Base-by-base conservation (phyloP, 30 jellyfish, hydroid and myxozoan genomes). In the Mastigias papua region DNA sequence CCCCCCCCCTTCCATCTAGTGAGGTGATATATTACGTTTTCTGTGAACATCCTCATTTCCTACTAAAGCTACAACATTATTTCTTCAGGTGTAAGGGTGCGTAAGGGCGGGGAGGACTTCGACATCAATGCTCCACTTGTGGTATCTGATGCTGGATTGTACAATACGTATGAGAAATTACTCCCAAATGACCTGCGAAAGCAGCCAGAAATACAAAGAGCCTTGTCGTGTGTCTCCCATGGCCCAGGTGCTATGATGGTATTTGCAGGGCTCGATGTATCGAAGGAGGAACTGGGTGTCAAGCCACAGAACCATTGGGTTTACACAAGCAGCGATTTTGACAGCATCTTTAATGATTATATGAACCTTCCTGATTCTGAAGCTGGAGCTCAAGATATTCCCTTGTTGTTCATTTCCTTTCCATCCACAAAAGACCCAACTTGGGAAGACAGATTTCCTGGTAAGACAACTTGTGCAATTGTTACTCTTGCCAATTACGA, bases 381-480 rank as follows among this genome's bases (percentile, higher is more conserved):
- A 42, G 97, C 94, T 17, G 98, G 94, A 2, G 57, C 87, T n/a
- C 65, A 46, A 26, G 98, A 94, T 49, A 84, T 94, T 69, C 98
- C 98, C 48, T 49, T 94, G 89, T 80, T 94, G 72, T 94, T 94
- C 70, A 84, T 94, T 51, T 94, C 98, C 15, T 94, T 94, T 65
- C 98, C 98, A n/a, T 94, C 98, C 20, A 51, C 98, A 28, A 94
- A 94, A 74, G 98, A 94, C 78, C 97, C 98, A n/a, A 84, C 94
- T 1, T 94, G 98, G 98, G 90, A 89, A 51, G 84, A 77, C 28
- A 92, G 98, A 17, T 89, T 57, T 74, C 98, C 98, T 6, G 97
- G 97, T 15, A 94, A 94, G 67, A 71, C 98, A 27, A 94, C 96
- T 16, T 94, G 98, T 83, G 93, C 97, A 19, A 89, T 94, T 76